Conservation (phyloP, 2,113 vertebrate genomes). For the Cettia cetti region DNA sequence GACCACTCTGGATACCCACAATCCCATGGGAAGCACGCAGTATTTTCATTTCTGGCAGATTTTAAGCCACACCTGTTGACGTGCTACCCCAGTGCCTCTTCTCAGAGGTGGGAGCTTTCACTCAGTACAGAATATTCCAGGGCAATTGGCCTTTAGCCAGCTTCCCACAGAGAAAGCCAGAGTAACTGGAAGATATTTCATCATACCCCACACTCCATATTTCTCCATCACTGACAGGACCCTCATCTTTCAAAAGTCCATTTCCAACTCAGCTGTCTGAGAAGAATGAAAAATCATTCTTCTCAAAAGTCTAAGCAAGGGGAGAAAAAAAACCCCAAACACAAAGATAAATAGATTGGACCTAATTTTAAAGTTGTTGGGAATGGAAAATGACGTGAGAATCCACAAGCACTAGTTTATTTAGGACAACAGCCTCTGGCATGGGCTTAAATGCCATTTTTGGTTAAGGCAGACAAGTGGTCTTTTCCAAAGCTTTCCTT, state of each 20-base stretch:
- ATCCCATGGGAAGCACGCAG: fast-evolving
- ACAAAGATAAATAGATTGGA: not conserved
- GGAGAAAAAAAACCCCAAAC: not conserved
- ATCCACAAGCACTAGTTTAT: not conserved
- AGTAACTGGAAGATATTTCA: slow-evolving; percentile 22
- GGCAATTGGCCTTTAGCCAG: not conserved
- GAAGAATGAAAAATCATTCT: slow-evolving; percentile 40
- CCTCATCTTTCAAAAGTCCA: slow-evolving; percentile 49
- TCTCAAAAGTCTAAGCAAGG: not conserved
- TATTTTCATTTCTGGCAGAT: not conserved
- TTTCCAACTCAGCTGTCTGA: slow-evolving; percentile 46
- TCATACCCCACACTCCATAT: slow-evolving; percentile 1
- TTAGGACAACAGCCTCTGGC: not conserved
- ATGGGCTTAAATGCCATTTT: slow-evolving; percentile 1
- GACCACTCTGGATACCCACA: not conserved
- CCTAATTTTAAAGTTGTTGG: slow-evolving; percentile 17
- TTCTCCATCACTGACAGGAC: slow-evolving; percentile 33
- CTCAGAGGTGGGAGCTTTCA: not conserved
- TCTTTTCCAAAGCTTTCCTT: slow-evolving; percentile 19
- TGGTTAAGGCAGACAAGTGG: not conserved
- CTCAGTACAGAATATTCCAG: not conserved
- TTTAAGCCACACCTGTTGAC: not conserved
- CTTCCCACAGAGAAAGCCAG: not conserved
- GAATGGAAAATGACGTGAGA: not conserved
- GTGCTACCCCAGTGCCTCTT: fast-evolving